Evolutionary conservation across 2,888 invertebrate genomes (phyloP).

Genomic region (Elegia similella): DNA sequence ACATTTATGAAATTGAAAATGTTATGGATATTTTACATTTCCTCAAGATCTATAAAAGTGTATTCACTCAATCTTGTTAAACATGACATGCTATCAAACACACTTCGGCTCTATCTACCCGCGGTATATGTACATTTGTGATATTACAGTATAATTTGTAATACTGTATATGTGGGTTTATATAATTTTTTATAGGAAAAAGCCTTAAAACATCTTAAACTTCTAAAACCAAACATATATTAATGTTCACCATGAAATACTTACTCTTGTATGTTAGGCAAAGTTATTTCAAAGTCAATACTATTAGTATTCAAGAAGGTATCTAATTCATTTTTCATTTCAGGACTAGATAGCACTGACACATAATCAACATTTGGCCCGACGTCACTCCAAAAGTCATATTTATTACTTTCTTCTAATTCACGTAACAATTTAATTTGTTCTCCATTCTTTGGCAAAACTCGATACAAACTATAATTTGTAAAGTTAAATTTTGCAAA

Average conservation of each 20-base stretch:
- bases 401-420: constrained; percentile 64
- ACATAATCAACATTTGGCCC: constrained; percentile 50
- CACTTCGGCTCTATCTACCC: too few species aligned
- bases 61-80: too few species aligned
- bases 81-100: too few species aligned
- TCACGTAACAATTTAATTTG: constrained; percentile 73
- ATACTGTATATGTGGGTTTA: too few species aligned
- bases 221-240: too few species aligned
- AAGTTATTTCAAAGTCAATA: constrained; percentile 62
- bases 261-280: constrained; percentile 77
- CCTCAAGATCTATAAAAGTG: too few species aligned
- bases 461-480: constrained; percentile 76
- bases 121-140: too few species aligned
- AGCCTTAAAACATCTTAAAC: too few species aligned
- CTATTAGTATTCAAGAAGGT: constrained; percentile 46
- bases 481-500: constrained; percentile 52
- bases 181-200: too few species aligned
- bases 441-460: constrained; percentile 67
- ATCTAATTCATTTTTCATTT: constrained; percentile 53
- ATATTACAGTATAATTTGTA: too few species aligned
- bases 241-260: constrained; percentile 28
- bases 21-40: too few species aligned
- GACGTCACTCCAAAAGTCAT: constrained; percentile 70
- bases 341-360: constrained; percentile 67
- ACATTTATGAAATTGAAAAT: too few species aligned